These are phyloP conservation scores for Agonopterix arenella DNA, from an alignment of 2,888 invertebrate genomes.

Conservation along the genomic window DNA sequence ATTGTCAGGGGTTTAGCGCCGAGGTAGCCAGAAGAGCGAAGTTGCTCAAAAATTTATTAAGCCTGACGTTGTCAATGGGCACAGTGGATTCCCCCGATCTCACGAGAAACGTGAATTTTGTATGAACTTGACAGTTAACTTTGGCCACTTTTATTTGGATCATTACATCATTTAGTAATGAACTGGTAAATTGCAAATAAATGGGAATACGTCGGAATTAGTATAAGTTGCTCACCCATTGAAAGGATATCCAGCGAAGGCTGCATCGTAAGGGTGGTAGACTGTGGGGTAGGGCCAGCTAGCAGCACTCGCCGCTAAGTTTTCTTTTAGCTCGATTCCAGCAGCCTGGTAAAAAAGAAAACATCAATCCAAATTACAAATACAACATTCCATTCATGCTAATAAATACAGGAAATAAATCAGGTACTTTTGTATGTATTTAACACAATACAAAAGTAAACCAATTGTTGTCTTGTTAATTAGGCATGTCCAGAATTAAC, in stretches of 20 bases:
- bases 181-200: too few relatives aligned
- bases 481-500: too few relatives aligned
- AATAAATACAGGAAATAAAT: too few relatives aligned
- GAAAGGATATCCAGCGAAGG: conserved; percentile 95
- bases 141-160: too few relatives aligned
- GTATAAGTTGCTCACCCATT: conserved; percentile 85
- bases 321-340: conserved; percentile 92
- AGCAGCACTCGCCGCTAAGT: conserved; percentile 87
- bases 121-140: conserved; percentile 13
- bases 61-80: conserved; percentile 17
- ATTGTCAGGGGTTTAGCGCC: too few relatives aligned
- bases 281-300: conserved; percentile 94
- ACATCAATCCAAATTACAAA: background rate
- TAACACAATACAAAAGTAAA: too few relatives aligned
- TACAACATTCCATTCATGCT: too few relatives aligned
- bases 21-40: conserved; percentile 7
- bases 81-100: conserved; percentile 10
- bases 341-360: conserved; percentile 79
- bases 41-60: conserved; percentile 43
- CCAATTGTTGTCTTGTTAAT: too few relatives aligned
- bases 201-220: too few relatives aligned
- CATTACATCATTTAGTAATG: too few relatives aligned
- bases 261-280: conserved; percentile 95
- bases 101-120: conserved; percentile 19
- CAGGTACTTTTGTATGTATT: too few relatives aligned